Evolutionary conservation across 1,140 invertebrate genomes (phyloP), one percentile per base, ranked within the genome.

Genomic region (Cyclargus thomasi): DNA sequence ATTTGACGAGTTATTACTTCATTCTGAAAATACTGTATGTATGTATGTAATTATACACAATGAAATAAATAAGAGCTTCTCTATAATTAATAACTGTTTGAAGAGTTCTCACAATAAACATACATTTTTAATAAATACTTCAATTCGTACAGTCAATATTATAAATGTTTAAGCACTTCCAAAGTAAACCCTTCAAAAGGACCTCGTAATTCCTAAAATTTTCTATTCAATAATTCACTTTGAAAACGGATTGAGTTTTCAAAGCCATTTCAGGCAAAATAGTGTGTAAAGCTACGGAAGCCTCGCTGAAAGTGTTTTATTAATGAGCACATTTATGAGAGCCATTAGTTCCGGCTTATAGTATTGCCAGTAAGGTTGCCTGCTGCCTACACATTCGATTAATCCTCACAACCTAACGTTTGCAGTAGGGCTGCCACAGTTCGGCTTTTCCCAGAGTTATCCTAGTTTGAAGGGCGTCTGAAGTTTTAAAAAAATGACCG

Each of bases 151-250:
- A 47, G 39, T 47, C 39, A 47, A 47, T 16, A 47, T 47, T 47
- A 47, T 47, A 16, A 47, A 47, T 47, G 39, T 47, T 47, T 47
- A 47, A 47, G 39, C 14, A 47, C 39, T 11, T 16, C 10, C 39
- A 47, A 47, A 47, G 39, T 29, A 29, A 29, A 29, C 39, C 39
- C 39, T 47, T 47, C 14, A 47, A 47, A 47, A 47, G 0, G 39
- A 29, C 29, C 29, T 29, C 39, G 14, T 47, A 6, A 14, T 47
- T 47, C 39, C 39, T 47, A 16, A 47, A 47, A 47, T 47, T 16
- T 47, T 47, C 39, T 47, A 47, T 47, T 47, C 39, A 47, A 47
- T 47, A 47, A 47, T 47, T 47, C 39, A 47, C 39, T 47, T 47
- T 47, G 6, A 14, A 47, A 47, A 47, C 14, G 39, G 39, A 47